These are phyloP conservation scores for Chaetophractus vellerosus DNA, from an alignment of 2,797 vertebrate species.

Conservation along the genomic window DNA sequence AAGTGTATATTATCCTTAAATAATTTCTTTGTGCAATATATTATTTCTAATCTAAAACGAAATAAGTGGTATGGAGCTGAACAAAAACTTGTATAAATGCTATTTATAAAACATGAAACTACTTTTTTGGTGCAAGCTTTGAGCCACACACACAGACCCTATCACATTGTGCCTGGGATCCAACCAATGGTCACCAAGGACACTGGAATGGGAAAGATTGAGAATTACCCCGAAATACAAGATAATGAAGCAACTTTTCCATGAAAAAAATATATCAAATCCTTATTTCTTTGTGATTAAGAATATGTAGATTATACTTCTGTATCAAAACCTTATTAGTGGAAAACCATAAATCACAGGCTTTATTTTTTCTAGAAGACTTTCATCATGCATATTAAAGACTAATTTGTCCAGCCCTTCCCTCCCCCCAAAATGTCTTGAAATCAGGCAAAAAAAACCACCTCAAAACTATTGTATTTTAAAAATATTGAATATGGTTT, in stretches of 20 bases:
- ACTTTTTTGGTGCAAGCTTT: not conserved
- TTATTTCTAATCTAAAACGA: not conserved
- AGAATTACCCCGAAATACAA: not conserved
- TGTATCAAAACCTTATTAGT: not conserved
- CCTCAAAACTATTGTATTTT: not conserved
- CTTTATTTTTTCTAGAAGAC: not conserved
- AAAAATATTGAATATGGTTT: not conserved
- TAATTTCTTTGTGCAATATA: not conserved
- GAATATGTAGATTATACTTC: not conserved
- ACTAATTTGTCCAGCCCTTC: not conserved
- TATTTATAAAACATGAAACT: constrained; percentile 28
- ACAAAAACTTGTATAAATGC: not conserved
- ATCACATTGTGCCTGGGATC: not conserved
- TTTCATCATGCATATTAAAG: not conserved
- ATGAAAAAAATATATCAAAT: not conserved
- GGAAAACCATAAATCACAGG: not conserved
- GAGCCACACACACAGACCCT: not conserved
- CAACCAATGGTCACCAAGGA: not conserved
- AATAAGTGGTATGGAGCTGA: not conserved
- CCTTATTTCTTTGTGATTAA: constrained; percentile 2
- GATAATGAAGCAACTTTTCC: not conserved
- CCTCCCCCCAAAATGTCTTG: not conserved
- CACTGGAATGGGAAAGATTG: not conserved
- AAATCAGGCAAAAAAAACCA: not conserved
- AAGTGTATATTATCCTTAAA: not conserved